These are phyloP conservation scores for Corydoras sp. DNA, from an alignment of 2,113 vertebrate species.

Conservation along the genomic window DNA sequence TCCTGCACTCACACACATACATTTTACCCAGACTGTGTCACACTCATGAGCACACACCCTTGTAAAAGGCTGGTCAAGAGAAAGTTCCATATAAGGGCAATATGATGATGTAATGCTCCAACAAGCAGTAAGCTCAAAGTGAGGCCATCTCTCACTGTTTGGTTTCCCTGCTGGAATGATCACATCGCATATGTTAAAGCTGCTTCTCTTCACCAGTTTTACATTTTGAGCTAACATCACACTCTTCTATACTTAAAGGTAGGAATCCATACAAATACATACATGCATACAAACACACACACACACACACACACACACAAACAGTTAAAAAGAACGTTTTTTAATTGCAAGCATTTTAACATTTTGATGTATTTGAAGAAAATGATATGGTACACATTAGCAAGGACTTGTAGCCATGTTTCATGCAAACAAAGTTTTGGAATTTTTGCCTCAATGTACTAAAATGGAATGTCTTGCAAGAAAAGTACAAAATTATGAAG, in stretches of 20 bases:
- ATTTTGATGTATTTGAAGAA: neutral
- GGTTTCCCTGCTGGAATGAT: constrained; percentile 79
- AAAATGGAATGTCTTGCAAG: no score
- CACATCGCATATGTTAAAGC: constrained; percentile 63
- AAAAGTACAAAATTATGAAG: no score
- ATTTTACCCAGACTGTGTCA: constrained; percentile 5
- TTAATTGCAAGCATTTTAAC: neutral
- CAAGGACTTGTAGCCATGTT: no score
- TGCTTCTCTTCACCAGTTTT: constrained; percentile 42
- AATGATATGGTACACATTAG: no score
- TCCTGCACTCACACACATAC: constrained; percentile 14
- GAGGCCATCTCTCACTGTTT: constrained; percentile 86
- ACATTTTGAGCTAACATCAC: constrained; percentile 34
- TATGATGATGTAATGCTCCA: constrained; percentile 89
- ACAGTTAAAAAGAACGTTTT: neutral
- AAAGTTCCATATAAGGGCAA: constrained; percentile 85
- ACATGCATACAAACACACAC: constrained; percentile 17
- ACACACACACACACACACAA: neutral
- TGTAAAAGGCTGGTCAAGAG: constrained; percentile 67
- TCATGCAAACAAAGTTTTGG: no score
- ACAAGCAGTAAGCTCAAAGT: constrained; percentile 75
- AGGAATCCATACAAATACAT: constrained; percentile 26
- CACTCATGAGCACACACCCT: constrained; percentile 52
- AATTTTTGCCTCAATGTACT: no score
- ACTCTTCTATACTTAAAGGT: constrained; percentile 49